Conservation (phyloP, 1,140 invertebrate genomes). For the Ericerus pela region DNA sequence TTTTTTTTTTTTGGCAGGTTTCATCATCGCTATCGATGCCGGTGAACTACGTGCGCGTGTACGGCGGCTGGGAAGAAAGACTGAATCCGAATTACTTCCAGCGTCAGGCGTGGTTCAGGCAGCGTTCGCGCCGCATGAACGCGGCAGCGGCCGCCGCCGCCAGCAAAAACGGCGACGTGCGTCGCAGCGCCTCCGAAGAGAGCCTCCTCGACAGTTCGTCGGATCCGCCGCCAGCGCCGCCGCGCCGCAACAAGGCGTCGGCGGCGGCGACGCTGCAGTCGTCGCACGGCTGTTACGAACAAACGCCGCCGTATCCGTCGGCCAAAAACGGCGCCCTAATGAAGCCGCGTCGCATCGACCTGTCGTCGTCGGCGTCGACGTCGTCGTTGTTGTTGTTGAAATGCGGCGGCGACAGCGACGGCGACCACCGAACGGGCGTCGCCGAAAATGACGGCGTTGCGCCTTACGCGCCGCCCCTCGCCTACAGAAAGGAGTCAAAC, state of each 20-base stretch:
- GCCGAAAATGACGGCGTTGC: background rate
- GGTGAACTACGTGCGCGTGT: slow-evolving; percentile 35
- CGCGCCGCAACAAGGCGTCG: slow-evolving; percentile 21
- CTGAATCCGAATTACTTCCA: slow-evolving; percentile 40
- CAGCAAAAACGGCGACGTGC: slow-evolving; percentile 20
- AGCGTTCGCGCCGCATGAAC: slow-evolving; percentile 31
- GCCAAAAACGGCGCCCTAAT: background rate
- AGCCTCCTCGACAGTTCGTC: slow-evolving; percentile 26
- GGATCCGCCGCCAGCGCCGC: slow-evolving; percentile 20
- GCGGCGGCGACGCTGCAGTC: no score
- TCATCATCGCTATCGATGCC: slow-evolving; percentile 26
- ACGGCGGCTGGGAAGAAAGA: slow-evolving; percentile 38
- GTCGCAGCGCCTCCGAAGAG: slow-evolving; percentile 33
- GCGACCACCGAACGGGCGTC: no score
- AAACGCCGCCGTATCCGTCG: slow-evolving; percentile 6
- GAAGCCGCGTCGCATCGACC: background rate
- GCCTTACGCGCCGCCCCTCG: background rate
- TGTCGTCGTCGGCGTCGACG: background rate
- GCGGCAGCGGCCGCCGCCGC: slow-evolving; percentile 15
- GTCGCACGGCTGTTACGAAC: no score
- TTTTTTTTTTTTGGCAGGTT: slow-evolving; percentile 21
- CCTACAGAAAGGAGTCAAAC: background rate
- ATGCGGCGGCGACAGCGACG: background rate
- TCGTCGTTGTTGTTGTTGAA: no score
- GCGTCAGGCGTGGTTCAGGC: slow-evolving; percentile 39